A percentile compares a stretch with the other conserved stretches of the same genome.
These are phyloP conservation scores for Seira sanloemensis DNA, from an alignment of 2,888 invertebrate genomes.

Conservation along the genomic window DNA sequence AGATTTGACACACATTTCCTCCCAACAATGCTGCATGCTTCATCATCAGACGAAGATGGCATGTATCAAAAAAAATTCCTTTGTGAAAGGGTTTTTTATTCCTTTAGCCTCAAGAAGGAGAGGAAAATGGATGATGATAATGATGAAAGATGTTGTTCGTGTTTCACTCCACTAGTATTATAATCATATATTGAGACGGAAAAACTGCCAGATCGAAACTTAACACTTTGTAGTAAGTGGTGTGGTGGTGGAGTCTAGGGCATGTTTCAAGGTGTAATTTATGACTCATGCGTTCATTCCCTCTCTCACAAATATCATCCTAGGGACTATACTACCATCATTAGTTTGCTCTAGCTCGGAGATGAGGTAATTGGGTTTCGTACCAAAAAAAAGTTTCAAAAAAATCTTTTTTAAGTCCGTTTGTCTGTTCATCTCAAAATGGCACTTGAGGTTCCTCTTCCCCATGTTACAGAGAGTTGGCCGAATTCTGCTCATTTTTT, in stretches of 20 bases:
- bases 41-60: not conserved
- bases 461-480: too few relatives aligned
- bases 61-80: not conserved
- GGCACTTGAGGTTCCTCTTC: too few relatives aligned
- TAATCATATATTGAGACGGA: constrained; percentile 37
- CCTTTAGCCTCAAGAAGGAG: constrained; percentile 15
- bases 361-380: too few relatives aligned
- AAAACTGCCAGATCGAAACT: constrained; percentile 11
- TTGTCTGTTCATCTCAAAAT: too few relatives aligned
- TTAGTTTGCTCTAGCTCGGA: not conserved
- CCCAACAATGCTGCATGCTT: not conserved
- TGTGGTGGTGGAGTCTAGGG: not conserved
- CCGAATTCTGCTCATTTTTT: too few relatives aligned
- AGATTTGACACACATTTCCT: not conserved
- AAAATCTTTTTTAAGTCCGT: too few relatives aligned
- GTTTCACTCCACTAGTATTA: constrained; percentile 43
- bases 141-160: constrained; percentile 65
- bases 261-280: constrained; percentile 51
- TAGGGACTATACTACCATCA: too few relatives aligned
- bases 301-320: too few relatives aligned
- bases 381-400: too few relatives aligned
- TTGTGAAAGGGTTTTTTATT: not conserved
- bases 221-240: constrained; percentile 44
- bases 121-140: constrained; percentile 37
- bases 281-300: constrained; percentile 57